phyloP scores from a whole-genome alignment of 2,888 invertebrate species.

The Sisyra terminalis region DNA sequence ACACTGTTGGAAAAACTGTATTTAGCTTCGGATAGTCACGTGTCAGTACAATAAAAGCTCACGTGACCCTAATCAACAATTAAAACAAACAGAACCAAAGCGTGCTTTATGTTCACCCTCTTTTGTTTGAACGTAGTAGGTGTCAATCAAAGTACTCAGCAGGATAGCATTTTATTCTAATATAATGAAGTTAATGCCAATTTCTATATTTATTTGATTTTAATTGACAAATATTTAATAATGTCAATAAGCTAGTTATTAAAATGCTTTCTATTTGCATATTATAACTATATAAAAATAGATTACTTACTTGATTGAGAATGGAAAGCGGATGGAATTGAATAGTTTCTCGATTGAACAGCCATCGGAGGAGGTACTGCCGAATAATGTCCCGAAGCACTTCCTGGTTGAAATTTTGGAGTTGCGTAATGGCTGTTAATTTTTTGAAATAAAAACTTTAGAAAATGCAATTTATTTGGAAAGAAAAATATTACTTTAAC shows the following conservation, averaged over 20 bases:
- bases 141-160: no score
- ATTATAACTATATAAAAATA: conserved; percentile 1
- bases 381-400: neutral
- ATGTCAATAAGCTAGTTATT: no score
- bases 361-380: neutral
- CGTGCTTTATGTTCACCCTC: neutral
- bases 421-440: neutral
- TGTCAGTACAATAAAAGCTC: conserved; percentile 9
- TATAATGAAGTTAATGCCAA: no score
- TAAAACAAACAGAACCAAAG: conserved; percentile 18
- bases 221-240: no score
- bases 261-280: neutral
- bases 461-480: neutral
- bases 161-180: no score
- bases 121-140: no score
- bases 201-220: no score
- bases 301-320: neutral
- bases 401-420: neutral
- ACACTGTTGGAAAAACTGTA: no score
- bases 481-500: conserved; percentile 36
- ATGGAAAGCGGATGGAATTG: neutral
- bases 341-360: neutral
- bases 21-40: neutral
- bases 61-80: conserved; percentile 19
- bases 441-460: neutral